These are phyloP conservation scores for Condylostylus longicornis DNA, from an alignment of 1,140 invertebrate genomes.

Conservation along the genomic window DNA sequence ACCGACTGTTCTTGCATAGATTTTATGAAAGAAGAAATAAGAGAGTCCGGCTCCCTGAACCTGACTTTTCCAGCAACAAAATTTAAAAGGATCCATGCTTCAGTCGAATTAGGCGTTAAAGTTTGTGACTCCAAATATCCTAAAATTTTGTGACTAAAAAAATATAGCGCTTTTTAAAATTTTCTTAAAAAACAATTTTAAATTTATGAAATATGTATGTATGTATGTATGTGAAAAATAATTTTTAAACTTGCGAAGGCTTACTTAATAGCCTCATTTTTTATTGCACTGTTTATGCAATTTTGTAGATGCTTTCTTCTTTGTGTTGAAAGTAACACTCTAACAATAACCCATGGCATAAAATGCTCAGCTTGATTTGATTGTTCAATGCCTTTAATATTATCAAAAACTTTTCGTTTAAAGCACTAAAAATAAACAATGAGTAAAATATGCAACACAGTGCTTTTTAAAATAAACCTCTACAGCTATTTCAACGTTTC, in stretches of 20 bases:
- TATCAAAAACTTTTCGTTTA: slow-evolving; percentile 13
- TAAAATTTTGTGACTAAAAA: slow-evolving; percentile 16
- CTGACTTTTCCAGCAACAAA: slow-evolving; percentile 23
- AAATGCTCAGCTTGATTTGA: slow-evolving; percentile 22
- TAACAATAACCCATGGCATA: slow-evolving; percentile 27
- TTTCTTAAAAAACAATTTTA: neutral
- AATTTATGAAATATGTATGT: neutral
- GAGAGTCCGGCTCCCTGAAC: slow-evolving; percentile 15
- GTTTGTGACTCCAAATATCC: slow-evolving; percentile 24
- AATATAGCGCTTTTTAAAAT: neutral
- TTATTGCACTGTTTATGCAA: slow-evolving; percentile 9
- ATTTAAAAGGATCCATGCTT: slow-evolving; percentile 26
- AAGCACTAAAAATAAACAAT: slow-evolving; percentile 17
- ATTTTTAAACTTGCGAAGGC: slow-evolving; percentile 2
- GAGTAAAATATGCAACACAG: neutral
- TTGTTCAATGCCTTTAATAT: slow-evolving; percentile 21
- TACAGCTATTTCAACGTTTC: slow-evolving; percentile 17
- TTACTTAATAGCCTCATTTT: slow-evolving; percentile 9
- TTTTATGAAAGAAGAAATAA: slow-evolving; percentile 16
- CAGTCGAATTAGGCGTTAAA: slow-evolving; percentile 22
- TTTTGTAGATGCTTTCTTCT: slow-evolving; percentile 22
- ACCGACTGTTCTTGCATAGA: slow-evolving; percentile 7
- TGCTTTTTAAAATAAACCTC: slow-evolving; percentile 11
- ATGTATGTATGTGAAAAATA: too few species aligned
- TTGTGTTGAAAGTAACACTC: slow-evolving; percentile 16